These are phyloP conservation scores for Conopomorpha cramerella DNA, from an alignment of 1,140 invertebrate species.

Conservation along the genomic window DNA sequence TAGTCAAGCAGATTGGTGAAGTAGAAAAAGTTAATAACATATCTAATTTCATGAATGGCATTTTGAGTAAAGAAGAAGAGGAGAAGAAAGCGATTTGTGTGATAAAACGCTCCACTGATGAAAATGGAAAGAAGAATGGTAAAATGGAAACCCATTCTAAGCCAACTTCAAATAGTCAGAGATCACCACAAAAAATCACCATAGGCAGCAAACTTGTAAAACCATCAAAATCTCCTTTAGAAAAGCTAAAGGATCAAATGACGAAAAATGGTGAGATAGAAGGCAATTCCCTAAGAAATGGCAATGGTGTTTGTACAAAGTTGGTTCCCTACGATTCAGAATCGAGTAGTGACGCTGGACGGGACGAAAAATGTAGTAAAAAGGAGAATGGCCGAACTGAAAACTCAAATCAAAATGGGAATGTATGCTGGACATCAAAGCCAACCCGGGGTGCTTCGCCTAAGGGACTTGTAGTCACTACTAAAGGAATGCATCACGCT, in stretches of 20 bases:
- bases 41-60: constrained; percentile 32
- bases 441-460: constrained; percentile 26
- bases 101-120: constrained; percentile 25
- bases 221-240: constrained; percentile 32
- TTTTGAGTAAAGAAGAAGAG: constrained; percentile 22
- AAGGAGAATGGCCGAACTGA: constrained; percentile 10
- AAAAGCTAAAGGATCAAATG: constrained; percentile 51
- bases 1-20: constrained; percentile 49
- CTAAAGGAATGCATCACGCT: constrained; percentile 47
- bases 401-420: too few relatives aligned
- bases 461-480: constrained; percentile 34
- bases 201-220: constrained; percentile 27
- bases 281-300: constrained; percentile 22
- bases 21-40: constrained; percentile 36
- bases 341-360: constrained; percentile 35
- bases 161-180: constrained; percentile 14
- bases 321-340: constrained; percentile 51
- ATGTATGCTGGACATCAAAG: constrained; percentile 15
- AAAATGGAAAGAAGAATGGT: constrained; percentile 21
- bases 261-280: constrained; percentile 27
- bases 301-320: constrained; percentile 16
- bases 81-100: constrained; percentile 37
- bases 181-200: constrained; percentile 23
- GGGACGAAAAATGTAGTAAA: constrained; percentile 21
- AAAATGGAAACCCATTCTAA: constrained; percentile 36